Conservation (phyloP, 2,797 vertebrate species). For the Coregonus ussuriensis region DNA sequence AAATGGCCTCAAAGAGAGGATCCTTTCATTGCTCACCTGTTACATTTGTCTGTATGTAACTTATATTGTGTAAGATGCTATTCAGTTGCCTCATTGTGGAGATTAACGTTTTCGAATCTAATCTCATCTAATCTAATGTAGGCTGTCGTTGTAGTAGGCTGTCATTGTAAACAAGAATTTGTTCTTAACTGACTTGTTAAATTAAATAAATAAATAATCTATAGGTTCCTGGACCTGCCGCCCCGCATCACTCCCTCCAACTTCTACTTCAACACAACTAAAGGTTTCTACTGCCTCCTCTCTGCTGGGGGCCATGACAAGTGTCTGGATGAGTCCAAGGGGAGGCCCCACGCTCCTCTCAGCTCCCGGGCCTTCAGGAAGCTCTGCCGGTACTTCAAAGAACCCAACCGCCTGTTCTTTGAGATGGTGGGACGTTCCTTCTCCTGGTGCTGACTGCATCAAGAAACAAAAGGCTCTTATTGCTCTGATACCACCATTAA, state of each 20-base stretch:
- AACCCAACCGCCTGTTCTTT: conserved; percentile 80
- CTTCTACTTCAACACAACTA: conserved; percentile 85
- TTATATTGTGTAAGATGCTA: no score
- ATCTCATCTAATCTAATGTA: no score
- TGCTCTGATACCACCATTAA: not conserved
- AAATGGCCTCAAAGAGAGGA: no score
- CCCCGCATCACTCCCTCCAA: conserved; percentile 74
- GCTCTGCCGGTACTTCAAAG: conserved; percentile 77
- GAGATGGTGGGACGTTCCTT: conserved; percentile 80
- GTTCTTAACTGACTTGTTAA: no score
- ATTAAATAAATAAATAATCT: no score
- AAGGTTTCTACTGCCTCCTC: conserved; percentile 84
- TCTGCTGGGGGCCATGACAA: conserved; percentile 77
- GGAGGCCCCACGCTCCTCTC: conserved; percentile 78
- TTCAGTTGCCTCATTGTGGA: no score
- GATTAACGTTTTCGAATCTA: no score
- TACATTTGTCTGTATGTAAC: no score
- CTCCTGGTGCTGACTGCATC: conserved; percentile 77
- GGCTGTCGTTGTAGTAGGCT: no score
- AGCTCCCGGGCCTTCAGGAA: conserved; percentile 69
- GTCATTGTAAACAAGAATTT: no score
- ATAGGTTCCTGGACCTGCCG: conserved; percentile 71
- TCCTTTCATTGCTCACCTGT: no score
- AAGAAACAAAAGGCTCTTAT: not conserved
- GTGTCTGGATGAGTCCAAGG: conserved; percentile 84